Evolutionary conservation across 2,888 invertebrate genomes (phyloP).

Genomic region (Aethes cnicana): DNA sequence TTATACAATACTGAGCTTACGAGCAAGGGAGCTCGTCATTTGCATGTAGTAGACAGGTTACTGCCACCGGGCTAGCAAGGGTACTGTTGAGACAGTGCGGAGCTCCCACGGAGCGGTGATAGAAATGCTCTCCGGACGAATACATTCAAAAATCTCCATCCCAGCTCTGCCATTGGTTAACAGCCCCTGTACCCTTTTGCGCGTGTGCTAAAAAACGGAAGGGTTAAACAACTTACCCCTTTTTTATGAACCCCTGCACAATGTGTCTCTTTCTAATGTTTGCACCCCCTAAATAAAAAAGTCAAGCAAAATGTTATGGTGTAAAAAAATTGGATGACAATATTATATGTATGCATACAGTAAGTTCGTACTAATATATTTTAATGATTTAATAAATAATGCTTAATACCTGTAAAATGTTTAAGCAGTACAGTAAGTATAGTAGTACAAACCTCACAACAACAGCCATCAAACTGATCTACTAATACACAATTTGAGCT

Average conservation of each 20-base stretch:
- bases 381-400: too few relatives aligned
- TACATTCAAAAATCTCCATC: constrained; percentile 65
- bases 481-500: not conserved
- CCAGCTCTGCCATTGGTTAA: constrained; percentile 70
- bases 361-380: too few relatives aligned
- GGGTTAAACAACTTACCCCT: constrained; percentile 75
- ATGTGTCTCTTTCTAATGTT: constrained; percentile 50
- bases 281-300: constrained; percentile 15
- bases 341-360: too few relatives aligned
- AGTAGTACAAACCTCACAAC: too few relatives aligned
- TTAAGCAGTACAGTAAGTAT: too few relatives aligned
- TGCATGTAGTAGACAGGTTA: constrained; percentile 52
- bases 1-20: not conserved
- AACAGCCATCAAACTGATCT: too few relatives aligned
- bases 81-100: constrained; percentile 54
- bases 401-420: too few relatives aligned
- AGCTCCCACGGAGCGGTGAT: constrained; percentile 48
- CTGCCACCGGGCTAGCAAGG: constrained; percentile 46
- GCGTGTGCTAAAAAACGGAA: constrained; percentile 79
- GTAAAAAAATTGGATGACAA: too few relatives aligned
- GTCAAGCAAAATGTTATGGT: too few relatives aligned
- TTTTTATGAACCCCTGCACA: constrained; percentile 60
- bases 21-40: constrained; percentile 29
- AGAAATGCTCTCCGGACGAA: constrained; percentile 53
- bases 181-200: constrained; percentile 68